phyloP scores from a whole-genome alignment of 2,797 vertebrate species.

The Sarcophilus harrisii region DNA sequence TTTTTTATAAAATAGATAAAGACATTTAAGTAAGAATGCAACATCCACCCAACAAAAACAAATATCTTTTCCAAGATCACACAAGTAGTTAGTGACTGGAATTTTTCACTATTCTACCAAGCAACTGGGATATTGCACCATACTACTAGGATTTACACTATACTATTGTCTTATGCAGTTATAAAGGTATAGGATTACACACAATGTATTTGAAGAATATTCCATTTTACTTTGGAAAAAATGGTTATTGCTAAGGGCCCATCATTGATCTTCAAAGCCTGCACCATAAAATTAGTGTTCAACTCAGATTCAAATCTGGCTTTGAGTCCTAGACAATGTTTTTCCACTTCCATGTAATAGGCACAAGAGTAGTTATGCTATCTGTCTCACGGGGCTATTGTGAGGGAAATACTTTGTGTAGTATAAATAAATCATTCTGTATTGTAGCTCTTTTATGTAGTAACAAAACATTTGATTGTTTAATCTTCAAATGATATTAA shows the following conservation, averaged over 20 bases:
- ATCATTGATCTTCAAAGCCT: not conserved
- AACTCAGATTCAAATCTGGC: too few species aligned
- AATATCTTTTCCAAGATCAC: not conserved
- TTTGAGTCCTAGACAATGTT: too few species aligned
- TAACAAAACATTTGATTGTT: too few species aligned
- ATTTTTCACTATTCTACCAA: not conserved
- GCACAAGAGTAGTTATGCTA: too few species aligned
- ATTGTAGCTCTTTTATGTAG: too few species aligned
- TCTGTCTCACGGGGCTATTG: too few species aligned
- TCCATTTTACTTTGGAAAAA: not conserved
- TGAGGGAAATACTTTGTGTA: too few species aligned
- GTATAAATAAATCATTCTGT: too few species aligned
- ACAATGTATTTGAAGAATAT: not conserved
- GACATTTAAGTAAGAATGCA: not conserved
- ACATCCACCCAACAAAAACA: not conserved
- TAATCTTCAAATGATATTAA: too few species aligned
- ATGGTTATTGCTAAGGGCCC: not conserved
- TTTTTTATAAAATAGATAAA: not conserved
- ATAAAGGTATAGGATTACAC: not conserved
- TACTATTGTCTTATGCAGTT: not conserved
- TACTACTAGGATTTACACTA: not conserved
- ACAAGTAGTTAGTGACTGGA: not conserved
- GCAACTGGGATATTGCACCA: not conserved
- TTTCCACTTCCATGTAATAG: too few species aligned
- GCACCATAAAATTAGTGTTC: not conserved